Base-by-base conservation (phyloP, 2,888 invertebrate genomes). In the Dryococelus australis region DNA sequence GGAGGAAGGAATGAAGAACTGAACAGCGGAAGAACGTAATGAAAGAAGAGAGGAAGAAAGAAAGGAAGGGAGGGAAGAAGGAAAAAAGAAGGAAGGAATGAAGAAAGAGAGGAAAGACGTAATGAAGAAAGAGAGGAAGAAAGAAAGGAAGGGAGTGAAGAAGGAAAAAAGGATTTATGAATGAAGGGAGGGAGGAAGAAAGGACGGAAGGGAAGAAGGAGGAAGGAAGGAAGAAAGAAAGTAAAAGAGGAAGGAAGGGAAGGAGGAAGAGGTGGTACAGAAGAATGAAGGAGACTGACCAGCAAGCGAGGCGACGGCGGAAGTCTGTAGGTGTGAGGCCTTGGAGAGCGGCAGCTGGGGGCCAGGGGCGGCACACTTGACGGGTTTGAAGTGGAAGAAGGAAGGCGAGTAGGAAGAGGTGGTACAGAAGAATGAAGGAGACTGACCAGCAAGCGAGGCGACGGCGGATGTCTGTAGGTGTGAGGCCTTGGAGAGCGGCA, bases 331-430 rank as follows among this genome's bases (percentile, higher is more conserved):
- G 43, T 80, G 81, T n/a, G 13, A 9, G 16, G 26, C 47, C 93
- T 92, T 96, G 47, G 0, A 47, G 16, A 47, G 16, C 47, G 16
- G 47, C 47, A 47, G 10, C 47, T 13, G 16, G 47, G 47, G 35
- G 16, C 16, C 16, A 1, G 47, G 16, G 47, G 10, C 12, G 10
- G 12, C 12, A 91, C 96, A 96, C 92, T 97, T 96, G 89, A 96
- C 95, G 83, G 98, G 98, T 92, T 98, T 98, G 93, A 98, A 97
- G 93, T 98, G 98, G 92, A 97, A 97, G 93, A 98, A 98, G 20
- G 97, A 97, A 10, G 98, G 98, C 87, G 97, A 97, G n/a, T n/a
- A 47, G 47, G 47, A 12, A 47, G 47, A 47, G 47, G 47, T 12
- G 47, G n/a, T n/a, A n/a, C 47, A 12, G 47, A 47, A n/a, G 12